A percentile compares a stretch with the other conserved stretches of the same genome.
These are phyloP conservation scores for Diaperis boleti DNA, from an alignment of 2,888 invertebrate genomes.

Conservation along the genomic window DNA sequence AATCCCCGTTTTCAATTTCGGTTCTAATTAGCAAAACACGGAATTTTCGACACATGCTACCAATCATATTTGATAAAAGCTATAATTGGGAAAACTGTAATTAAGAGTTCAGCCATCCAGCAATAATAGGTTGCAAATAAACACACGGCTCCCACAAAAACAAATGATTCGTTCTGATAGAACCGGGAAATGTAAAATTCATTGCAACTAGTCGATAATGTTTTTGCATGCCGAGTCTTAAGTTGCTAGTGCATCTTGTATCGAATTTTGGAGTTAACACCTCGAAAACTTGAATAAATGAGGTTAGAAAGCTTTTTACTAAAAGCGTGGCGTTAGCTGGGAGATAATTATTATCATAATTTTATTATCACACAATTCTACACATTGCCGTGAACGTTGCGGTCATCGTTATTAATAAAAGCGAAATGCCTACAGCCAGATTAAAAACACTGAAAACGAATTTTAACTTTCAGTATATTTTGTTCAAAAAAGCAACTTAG, in stretches of 20 bases:
- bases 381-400: conserved; percentile 12
- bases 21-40: conserved; percentile 11
- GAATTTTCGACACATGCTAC: conserved; percentile 13
- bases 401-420: conserved; percentile 5
- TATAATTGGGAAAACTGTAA: neutral
- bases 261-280: conserved; percentile 18
- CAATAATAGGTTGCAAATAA: neutral
- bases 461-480: too few relatives aligned
- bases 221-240: too few relatives aligned
- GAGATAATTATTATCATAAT: conserved; percentile 28
- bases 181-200: neutral
- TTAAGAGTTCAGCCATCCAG: neutral
- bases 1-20: conserved; percentile 10
- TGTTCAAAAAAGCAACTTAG: too few relatives aligned
- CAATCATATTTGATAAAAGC: conserved; percentile 3
- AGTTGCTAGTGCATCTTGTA: conserved; percentile 10
- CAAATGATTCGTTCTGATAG: neutral
- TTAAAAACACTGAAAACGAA: too few relatives aligned
- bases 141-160: neutral
- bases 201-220: neutral
- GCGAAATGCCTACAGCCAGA: neutral
- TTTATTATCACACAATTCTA: conserved; percentile 27
- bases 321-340: conserved; percentile 24
- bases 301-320: conserved; percentile 27
- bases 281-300: conserved; percentile 25